Conservation (phyloP, 1,140 invertebrate genomes). For the Bombyx mandarina region DNA sequence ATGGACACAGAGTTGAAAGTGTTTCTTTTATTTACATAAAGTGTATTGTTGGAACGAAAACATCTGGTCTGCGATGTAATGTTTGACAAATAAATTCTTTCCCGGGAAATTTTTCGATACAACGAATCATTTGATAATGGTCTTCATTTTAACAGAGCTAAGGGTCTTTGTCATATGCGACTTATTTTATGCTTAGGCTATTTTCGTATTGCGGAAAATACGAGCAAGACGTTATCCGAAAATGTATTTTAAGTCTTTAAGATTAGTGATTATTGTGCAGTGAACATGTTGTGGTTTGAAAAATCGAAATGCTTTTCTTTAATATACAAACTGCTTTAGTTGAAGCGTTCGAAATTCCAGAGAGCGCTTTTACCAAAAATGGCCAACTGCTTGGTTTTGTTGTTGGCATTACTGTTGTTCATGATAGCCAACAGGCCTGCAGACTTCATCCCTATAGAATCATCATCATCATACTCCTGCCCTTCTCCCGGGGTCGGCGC, state of each 20-base stretch:
- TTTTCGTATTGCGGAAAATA: background rate
- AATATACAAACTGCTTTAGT: too few species aligned
- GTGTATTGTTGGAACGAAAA: background rate
- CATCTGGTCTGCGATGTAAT: slow-evolving; percentile 2
- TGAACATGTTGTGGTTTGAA: too few species aligned
- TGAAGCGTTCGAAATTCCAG: too few species aligned
- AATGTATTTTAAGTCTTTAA: background rate
- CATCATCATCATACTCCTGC: too few species aligned
- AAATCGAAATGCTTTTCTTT: too few species aligned
- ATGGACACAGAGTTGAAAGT: background rate
- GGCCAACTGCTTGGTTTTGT: too few species aligned
- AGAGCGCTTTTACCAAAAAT: too few species aligned
- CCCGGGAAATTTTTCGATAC: background rate
- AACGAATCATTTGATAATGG: background rate
- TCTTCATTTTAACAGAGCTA: background rate
- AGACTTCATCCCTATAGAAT: too few species aligned
- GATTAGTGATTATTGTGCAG: background rate
- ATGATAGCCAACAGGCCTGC: too few species aligned
- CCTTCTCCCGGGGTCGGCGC: too few species aligned
- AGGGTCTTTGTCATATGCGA: background rate
- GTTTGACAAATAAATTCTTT: slow-evolving; percentile 3
- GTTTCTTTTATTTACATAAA: background rate
- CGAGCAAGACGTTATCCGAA: too few species aligned
- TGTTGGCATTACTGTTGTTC: too few species aligned
- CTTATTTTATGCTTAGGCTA: background rate